Percentiles rank a stretch among this genome's conserved stretches.
phyloP scores from a whole-genome alignment of 2,797 vertebrate species.

The Peromyscus nudipes region DNA sequence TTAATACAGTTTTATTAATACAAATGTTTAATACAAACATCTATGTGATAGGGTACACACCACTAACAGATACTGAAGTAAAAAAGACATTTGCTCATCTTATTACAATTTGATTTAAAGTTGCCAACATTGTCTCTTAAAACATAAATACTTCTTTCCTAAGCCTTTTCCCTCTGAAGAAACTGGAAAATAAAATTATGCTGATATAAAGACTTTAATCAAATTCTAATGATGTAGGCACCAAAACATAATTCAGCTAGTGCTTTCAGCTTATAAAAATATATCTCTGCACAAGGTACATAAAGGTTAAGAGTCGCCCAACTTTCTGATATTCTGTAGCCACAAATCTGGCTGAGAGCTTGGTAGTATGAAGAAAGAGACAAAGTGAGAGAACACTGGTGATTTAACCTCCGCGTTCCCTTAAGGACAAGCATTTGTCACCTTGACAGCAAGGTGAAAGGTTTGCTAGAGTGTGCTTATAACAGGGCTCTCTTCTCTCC shows the following conservation, averaged over 20 bases:
- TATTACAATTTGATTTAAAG: background rate
- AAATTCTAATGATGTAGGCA: conserved; percentile 46
- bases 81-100: background rate
- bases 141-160: conserved; percentile 18
- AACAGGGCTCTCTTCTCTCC: conserved; percentile 79
- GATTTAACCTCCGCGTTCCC: conserved; percentile 87
- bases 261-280: conserved; percentile 43
- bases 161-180: conserved; percentile 54
- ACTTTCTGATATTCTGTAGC: conserved; percentile 75
- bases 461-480: conserved; percentile 78
- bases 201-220: conserved; percentile 6
- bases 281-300: conserved; percentile 27
- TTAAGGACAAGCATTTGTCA: conserved; percentile 88
- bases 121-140: background rate
- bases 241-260: background rate
- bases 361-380: conserved; percentile 11
- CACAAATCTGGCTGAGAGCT: conserved; percentile 77
- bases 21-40: too few species aligned
- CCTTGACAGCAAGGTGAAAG: conserved; percentile 87
- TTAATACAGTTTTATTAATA: background rate
- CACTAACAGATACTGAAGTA: background rate
- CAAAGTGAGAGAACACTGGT: conserved; percentile 78
- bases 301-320: background rate
- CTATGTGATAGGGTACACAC: background rate
- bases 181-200: conserved; percentile 28